A percentile compares a stretch with the other conserved stretches of the same genome.
These are phyloP conservation scores for Nymphalis c-album DNA, from an alignment of 2,888 invertebrate species.

Conservation along the genomic window DNA sequence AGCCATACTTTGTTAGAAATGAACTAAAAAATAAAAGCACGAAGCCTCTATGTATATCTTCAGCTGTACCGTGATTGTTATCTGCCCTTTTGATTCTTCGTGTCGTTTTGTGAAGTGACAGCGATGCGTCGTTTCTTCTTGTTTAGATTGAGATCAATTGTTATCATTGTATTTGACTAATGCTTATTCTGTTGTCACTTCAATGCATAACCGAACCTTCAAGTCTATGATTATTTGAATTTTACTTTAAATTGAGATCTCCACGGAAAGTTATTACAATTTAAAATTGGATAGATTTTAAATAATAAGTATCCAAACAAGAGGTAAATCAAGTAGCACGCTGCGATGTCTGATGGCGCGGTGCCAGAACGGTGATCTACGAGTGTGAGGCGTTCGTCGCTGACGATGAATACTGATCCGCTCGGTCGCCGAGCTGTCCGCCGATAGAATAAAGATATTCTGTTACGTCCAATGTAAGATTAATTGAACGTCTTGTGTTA, in stretches of 20 bases:
- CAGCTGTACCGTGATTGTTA: constrained; percentile 12
- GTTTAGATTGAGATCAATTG: neutral
- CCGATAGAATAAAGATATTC: constrained; percentile 30
- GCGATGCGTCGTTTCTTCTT: neutral
- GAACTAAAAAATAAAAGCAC: constrained; percentile 12
- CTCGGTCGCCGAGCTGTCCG: constrained; percentile 29
- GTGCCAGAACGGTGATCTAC: constrained; percentile 38
- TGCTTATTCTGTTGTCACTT: too few species aligned
- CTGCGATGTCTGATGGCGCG: constrained; percentile 32
- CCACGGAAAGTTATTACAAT: neutral
- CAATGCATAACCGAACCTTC: too few species aligned
- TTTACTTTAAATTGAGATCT: neutral
- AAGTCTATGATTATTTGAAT: neutral
- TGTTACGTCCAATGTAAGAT: neutral
- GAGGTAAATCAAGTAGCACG: constrained; percentile 36
- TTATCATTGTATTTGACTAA: neutral
- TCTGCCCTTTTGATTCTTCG: neutral
- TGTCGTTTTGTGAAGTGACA: constrained; percentile 1
- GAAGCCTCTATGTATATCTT: constrained; percentile 5
- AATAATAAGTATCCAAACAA: constrained; percentile 22
- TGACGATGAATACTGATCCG: constrained; percentile 34
- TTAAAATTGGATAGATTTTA: constrained; percentile 10
- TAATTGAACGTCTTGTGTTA: neutral
- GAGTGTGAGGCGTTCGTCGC: constrained; percentile 34
- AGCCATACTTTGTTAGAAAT: neutral